These are phyloP conservation scores for Mesoclemmys tuberculata DNA, from an alignment of 2,113 vertebrate species.

Conservation along the genomic window DNA sequence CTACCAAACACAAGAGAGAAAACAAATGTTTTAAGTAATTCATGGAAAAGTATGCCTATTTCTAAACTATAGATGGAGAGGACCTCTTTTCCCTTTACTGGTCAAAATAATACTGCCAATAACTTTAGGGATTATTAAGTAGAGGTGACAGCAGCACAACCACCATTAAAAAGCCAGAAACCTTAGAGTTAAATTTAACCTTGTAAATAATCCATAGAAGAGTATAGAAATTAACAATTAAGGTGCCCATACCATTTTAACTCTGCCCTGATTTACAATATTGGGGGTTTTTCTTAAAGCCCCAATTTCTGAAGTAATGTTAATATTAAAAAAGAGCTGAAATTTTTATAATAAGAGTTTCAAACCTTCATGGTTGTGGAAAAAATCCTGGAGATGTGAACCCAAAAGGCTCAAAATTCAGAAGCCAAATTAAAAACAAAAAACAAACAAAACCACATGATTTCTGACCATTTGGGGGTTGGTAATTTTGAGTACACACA, in stretches of 20 bases:
- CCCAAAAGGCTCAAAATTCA: background rate
- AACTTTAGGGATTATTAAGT: background rate
- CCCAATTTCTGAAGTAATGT: rapidly evolving
- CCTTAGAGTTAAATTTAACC: background rate
- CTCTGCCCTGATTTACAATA: background rate
- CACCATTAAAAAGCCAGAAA: background rate
- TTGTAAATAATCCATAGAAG: background rate
- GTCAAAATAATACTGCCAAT: background rate
- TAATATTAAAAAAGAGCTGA: background rate
- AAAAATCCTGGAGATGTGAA: background rate
- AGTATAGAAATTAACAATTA: background rate
- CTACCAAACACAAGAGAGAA: background rate
- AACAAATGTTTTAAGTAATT: background rate
- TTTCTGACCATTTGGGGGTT: background rate
- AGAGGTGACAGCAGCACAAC: background rate
- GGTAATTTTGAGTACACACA: background rate
- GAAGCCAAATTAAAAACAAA: background rate
- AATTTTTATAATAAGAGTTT: background rate
- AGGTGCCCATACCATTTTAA: background rate
- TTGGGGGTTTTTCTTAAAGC: background rate
- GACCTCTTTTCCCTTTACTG: background rate
- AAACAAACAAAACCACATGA: background rate
- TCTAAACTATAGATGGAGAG: background rate
- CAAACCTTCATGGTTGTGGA: background rate
- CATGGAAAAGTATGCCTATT: background rate